These are phyloP conservation scores for Yponomeuta evonymella DNA, from an alignment of 2,888 invertebrate genomes.

Conservation along the genomic window DNA sequence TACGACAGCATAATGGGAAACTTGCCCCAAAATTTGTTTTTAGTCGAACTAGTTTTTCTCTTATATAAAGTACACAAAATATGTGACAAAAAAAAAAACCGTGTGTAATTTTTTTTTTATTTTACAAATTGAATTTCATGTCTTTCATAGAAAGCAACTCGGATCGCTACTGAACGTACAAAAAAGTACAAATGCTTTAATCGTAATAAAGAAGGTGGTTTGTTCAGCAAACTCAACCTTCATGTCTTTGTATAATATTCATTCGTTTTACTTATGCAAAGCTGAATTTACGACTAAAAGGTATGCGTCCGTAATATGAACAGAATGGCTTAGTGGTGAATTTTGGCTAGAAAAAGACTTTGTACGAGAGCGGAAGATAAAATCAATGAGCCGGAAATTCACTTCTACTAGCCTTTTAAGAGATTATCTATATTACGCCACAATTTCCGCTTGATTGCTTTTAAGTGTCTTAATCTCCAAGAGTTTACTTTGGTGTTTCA, in stretches of 20 bases:
- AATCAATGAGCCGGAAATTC: conserved; percentile 5
- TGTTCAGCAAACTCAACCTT: conserved; percentile 10
- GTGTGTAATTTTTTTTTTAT: no score
- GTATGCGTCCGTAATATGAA: not conserved
- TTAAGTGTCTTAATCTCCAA: not conserved
- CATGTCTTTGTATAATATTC: conserved; percentile 23
- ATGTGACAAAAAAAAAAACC: not conserved
- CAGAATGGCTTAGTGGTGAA: not conserved
- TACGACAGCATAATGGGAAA: no score
- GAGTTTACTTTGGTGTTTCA: not conserved
- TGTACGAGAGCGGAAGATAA: not conserved
- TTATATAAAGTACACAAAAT: not conserved
- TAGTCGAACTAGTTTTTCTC: no score
- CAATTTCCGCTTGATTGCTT: conserved; percentile 13
- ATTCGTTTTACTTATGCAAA: conserved; percentile 26
- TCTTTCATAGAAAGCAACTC: no score
- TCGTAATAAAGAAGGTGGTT: not conserved
- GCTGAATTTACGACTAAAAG: conserved; percentile 22
- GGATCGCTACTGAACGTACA: not conserved
- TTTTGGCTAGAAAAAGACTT: no score
- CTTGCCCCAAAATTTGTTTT: no score
- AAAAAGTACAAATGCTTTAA: not conserved
- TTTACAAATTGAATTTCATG: no score
- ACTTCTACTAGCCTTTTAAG: conserved; percentile 18
- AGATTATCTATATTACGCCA: conserved; percentile 18